Evolutionary conservation across 1,140 invertebrate species (phyloP).

Genomic region (Eueides isabella): DNA sequence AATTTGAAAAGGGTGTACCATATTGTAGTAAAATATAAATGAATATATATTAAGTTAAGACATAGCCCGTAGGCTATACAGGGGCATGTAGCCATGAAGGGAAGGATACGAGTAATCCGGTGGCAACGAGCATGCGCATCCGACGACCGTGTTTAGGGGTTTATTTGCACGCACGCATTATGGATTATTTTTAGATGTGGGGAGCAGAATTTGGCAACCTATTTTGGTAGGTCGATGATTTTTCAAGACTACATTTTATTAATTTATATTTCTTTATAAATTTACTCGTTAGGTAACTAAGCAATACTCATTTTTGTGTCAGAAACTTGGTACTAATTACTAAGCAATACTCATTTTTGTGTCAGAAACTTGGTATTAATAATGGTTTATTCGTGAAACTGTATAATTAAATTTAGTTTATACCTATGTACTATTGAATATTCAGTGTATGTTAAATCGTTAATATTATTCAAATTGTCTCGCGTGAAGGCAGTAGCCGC

Average conservation of each 20-base stretch:
- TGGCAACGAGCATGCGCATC: slow-evolving; percentile 47
- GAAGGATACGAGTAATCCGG: slow-evolving; percentile 64
- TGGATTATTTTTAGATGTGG: slow-evolving; percentile 40
- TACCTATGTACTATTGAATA: slow-evolving; percentile 5
- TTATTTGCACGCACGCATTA: slow-evolving; percentile 58
- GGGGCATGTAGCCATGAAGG: neutral
- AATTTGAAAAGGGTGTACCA: neutral
- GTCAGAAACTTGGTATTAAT: neutral
- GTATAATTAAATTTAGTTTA: neutral
- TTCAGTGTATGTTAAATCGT: slow-evolving; percentile 13
- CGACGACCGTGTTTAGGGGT: slow-evolving; percentile 37
- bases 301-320: neutral
- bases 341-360: neutral
- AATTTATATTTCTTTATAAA: slow-evolving; percentile 6
- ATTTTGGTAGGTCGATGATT: neutral
- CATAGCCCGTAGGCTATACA: neutral
- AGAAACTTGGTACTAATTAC: neutral
- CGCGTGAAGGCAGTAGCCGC: slow-evolving; percentile 62
- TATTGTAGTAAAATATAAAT: neutral
- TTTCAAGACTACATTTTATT: neutral
- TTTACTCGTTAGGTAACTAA: neutral
- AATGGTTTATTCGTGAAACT: neutral
- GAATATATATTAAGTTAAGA: neutral
- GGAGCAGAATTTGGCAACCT: slow-evolving; percentile 19
- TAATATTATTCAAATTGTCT: slow-evolving; percentile 54